Conservation (phyloP, 2,888 invertebrate genomes). For the Campoletis raptor region DNA sequence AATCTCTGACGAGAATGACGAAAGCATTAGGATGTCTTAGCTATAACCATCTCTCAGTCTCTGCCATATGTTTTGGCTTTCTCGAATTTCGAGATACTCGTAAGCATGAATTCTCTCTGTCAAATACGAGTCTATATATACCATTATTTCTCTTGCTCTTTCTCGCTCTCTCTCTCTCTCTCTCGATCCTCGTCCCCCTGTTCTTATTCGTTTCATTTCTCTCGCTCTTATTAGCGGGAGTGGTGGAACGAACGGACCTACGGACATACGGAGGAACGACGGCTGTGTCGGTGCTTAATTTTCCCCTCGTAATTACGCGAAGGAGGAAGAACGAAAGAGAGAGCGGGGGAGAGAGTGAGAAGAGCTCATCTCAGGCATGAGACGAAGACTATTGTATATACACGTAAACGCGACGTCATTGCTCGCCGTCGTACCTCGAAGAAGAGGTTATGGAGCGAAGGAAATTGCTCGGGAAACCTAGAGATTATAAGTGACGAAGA, state of each 20-base stretch:
- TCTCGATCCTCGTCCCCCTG: neutral
- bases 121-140: conserved; percentile 42
- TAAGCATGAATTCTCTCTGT: conserved; percentile 62
- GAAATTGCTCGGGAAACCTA: conserved; percentile 69
- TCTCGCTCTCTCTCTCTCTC: conserved; percentile 41
- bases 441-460: conserved; percentile 74
- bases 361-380: conserved; percentile 68
- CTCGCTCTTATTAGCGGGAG: conserved; percentile 65
- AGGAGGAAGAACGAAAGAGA: conserved; percentile 50
- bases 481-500: conserved; percentile 39
- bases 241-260: conserved; percentile 74
- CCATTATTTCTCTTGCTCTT: conserved; percentile 1
- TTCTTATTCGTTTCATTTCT: conserved; percentile 61
- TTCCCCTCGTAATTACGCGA: conserved; percentile 85
- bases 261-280: conserved; percentile 75
- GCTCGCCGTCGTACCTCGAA: conserved; percentile 46
- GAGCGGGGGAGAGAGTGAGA: conserved; percentile 42
- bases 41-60: conserved; percentile 73
- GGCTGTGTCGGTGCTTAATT: conserved; percentile 85
- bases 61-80: conserved; percentile 77
- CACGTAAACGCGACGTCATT: conserved; percentile 57
- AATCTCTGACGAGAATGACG: conserved; percentile 46
- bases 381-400: conserved; percentile 73
- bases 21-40: conserved; percentile 65
- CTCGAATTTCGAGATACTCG: conserved; percentile 67